Conservation (phyloP, 2,888 invertebrate genomes). For the Andrena dorsata region DNA sequence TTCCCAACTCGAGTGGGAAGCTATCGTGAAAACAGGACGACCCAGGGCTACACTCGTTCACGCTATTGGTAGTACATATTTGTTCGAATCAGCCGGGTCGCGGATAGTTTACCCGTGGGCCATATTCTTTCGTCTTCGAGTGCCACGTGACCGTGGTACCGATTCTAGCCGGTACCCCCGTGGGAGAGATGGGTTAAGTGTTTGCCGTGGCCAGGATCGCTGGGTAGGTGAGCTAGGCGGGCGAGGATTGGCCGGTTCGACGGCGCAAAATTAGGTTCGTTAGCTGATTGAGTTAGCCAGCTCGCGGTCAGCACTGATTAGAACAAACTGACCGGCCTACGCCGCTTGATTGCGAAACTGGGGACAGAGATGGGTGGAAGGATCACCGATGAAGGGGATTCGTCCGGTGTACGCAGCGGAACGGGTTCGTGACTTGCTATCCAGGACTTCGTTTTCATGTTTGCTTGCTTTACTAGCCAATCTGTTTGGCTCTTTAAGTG, state of each 20-base stretch:
- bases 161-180: conserved; percentile 53
- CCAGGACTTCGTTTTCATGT: conserved; percentile 70
- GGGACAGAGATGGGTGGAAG: conserved; percentile 46
- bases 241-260: conserved; percentile 78
- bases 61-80: conserved; percentile 52
- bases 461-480: conserved; percentile 18
- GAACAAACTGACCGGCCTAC: conserved; percentile 84
- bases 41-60: conserved; percentile 24
- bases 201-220: conserved; percentile 74
- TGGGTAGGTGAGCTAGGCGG: conserved; percentile 61
- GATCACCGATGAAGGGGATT: conserved; percentile 53
- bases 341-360: conserved; percentile 82
- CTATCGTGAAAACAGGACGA: conserved; percentile 15
- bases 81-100: conserved; percentile 48
- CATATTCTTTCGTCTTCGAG: conserved; percentile 67
- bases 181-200: conserved; percentile 69
- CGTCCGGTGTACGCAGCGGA: conserved; percentile 27
- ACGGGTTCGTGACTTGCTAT: conserved; percentile 49
- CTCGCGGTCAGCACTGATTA: conserved; percentile 84
- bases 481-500: conserved; percentile 21
- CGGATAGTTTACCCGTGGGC: conserved; percentile 55
- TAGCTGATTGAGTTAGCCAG: conserved; percentile 83
- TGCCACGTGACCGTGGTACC: conserved; percentile 69
- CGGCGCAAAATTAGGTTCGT: conserved; percentile 80
- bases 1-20: neutral